phyloP scores from a whole-genome alignment of 2,888 invertebrate species.

The Monoplex corrugatus region DNA sequence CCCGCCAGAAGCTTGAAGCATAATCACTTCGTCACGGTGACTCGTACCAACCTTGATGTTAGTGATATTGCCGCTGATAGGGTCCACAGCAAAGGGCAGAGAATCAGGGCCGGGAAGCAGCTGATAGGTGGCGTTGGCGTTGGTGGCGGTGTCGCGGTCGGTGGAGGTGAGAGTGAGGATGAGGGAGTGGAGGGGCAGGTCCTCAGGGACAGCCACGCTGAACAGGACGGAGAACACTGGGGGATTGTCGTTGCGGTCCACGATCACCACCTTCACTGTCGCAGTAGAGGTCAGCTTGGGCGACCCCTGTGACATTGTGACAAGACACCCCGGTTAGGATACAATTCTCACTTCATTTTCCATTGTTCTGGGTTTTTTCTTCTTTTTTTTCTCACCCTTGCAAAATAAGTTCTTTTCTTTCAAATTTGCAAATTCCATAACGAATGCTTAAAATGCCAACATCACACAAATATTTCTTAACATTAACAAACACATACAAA shows the following conservation, averaged over 20 bases:
- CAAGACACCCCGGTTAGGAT: too few relatives aligned
- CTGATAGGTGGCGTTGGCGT: constrained; percentile 69
- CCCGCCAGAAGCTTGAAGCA: too few relatives aligned
- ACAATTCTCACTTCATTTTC: too few relatives aligned
- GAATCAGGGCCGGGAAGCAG: constrained; percentile 58
- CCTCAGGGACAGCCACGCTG: constrained; percentile 97
- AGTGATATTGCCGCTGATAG: constrained; percentile 75
- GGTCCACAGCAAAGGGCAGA: constrained; percentile 73
- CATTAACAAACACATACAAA: too few relatives aligned
- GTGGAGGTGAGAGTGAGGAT: constrained; percentile 86
- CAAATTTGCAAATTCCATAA: too few relatives aligned
- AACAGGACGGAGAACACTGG: constrained; percentile 86
- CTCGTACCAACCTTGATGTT: constrained; percentile 62
- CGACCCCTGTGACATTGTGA: constrained; percentile 59
- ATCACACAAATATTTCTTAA: too few relatives aligned
- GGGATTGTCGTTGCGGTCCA: constrained; percentile 77
- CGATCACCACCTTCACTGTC: constrained; percentile 71
- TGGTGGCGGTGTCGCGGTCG: constrained; percentile 74
- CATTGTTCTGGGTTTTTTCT: too few relatives aligned
- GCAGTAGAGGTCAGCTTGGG: constrained; percentile 66
- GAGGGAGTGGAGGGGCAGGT: constrained; percentile 94
- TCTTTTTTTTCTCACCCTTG: too few relatives aligned
- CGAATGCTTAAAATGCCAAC: too few relatives aligned
- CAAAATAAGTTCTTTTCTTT: too few relatives aligned
- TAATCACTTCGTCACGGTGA: too few relatives aligned